Conservation (phyloP, 2,797 vertebrate genomes). For the Trachurus trachurus region DNA sequence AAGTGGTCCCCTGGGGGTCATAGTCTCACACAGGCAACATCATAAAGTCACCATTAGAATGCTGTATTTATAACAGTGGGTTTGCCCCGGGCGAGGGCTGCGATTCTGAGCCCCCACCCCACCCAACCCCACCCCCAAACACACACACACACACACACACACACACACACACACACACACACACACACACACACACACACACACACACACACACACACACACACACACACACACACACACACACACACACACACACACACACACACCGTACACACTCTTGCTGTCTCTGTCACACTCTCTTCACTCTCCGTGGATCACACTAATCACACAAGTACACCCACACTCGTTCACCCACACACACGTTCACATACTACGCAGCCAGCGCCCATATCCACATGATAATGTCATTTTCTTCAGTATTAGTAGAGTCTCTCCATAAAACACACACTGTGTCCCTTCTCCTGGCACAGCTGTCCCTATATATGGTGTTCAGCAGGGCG, state of each 20-base stretch:
- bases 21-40: slow-evolving; percentile 94
- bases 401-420: slow-evolving; percentile 72
- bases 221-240: slow-evolving; percentile 29
- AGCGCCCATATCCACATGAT: slow-evolving; percentile 66
- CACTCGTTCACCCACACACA: slow-evolving; percentile 25
- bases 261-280: neutral
- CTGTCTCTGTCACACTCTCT: slow-evolving; percentile 20
- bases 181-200: too few species aligned
- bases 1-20: slow-evolving; percentile 91
- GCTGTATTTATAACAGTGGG: slow-evolving; percentile 92
- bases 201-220: slow-evolving; percentile 18
- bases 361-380: slow-evolving; percentile 51
- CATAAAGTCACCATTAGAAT: slow-evolving; percentile 97
- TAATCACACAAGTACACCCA: slow-evolving; percentile 53
- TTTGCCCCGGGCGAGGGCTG: slow-evolving; percentile 82
- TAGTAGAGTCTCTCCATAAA: slow-evolving; percentile 75
- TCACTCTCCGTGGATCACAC: slow-evolving; percentile 50
- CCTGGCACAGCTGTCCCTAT: slow-evolving; percentile 75
- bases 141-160: slow-evolving; percentile 20
- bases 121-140: slow-evolving; percentile 14
- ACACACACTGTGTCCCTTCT: slow-evolving; percentile 81
- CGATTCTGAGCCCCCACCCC: slow-evolving; percentile 56
- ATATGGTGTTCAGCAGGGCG: slow-evolving; percentile 80
- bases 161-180: slow-evolving; percentile 24
- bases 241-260: slow-evolving; percentile 5